These are phyloP conservation scores for Apotomis capreana DNA, from an alignment of 2,888 invertebrate species.

Conservation along the genomic window DNA sequence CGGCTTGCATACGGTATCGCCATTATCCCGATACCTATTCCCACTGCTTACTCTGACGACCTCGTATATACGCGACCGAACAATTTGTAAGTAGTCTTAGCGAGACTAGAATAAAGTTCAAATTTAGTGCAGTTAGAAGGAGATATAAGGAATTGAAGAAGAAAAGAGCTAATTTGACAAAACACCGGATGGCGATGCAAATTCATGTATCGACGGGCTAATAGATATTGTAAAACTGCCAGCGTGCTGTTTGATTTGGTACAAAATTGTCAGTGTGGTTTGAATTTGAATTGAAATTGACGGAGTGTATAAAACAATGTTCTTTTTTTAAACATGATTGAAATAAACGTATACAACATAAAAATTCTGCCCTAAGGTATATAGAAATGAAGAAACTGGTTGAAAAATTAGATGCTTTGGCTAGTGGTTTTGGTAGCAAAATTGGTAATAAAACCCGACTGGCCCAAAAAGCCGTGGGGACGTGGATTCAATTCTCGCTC, in stretches of 20 bases:
- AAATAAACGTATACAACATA: too few relatives aligned
- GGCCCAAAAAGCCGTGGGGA: too few relatives aligned
- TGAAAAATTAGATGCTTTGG: too few relatives aligned
- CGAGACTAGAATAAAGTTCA: neutral
- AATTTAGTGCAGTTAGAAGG: neutral
- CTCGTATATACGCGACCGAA: neutral
- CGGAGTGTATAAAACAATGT: neutral
- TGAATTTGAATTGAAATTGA: conserved; percentile 11
- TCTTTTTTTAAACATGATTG: too few relatives aligned
- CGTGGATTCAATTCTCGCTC: too few relatives aligned
- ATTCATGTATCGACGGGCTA: conserved; percentile 35
- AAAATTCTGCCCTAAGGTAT: too few relatives aligned
- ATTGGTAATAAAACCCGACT: too few relatives aligned
- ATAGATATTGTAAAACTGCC: conserved; percentile 26
- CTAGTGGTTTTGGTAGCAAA: too few relatives aligned
- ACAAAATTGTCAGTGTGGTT: conserved; percentile 5
- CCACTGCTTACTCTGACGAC: conserved; percentile 1
- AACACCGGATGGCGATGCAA: conserved; percentile 33
- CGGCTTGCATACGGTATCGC: conserved; percentile 37
- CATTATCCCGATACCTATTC: conserved; percentile 31
- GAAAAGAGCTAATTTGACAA: conserved; percentile 23
- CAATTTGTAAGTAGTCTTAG: neutral
- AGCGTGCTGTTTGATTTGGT: conserved; percentile 9
- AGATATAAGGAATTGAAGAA: conserved; percentile 2
- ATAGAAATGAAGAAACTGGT: too few relatives aligned